Percentiles rank a stretch among this genome's conserved stretches.
phyloP scores from a whole-genome alignment of 2,888 invertebrate species.

The Agonopterix heracliana region DNA sequence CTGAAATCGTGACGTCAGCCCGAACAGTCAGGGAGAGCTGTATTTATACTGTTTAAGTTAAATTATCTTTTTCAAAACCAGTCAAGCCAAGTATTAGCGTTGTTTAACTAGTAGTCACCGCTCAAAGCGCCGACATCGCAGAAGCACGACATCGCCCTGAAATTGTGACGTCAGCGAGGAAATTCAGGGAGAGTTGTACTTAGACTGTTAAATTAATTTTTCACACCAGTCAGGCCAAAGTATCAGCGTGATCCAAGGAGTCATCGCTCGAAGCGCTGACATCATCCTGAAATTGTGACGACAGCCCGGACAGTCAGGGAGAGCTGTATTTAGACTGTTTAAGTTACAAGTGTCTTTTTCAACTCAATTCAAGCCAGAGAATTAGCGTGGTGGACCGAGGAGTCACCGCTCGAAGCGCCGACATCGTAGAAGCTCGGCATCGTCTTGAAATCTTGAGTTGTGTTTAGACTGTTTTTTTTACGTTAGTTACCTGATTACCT shows the following conservation, averaged over 20 bases:
- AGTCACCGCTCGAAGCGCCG: constrained; percentile 70
- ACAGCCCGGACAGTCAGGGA: constrained; percentile 89
- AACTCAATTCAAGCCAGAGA: constrained; percentile 83
- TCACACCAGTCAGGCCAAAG: constrained; percentile 82
- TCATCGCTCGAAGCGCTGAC: constrained; percentile 64
- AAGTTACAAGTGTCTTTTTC: constrained; percentile 16
- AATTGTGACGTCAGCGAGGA: constrained; percentile 86
- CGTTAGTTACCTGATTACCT: too few species aligned
- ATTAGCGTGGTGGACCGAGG: constrained; percentile 81
- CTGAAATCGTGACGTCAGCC: constrained; percentile 87
- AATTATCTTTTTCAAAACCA: constrained; percentile 49
- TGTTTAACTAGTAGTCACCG: constrained; percentile 79
- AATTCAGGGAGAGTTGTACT: constrained; percentile 93
- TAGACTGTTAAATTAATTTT: constrained; percentile 48
- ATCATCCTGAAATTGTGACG: constrained; percentile 86
- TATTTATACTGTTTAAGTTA: constrained; percentile 76
- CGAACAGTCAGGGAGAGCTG: constrained; percentile 91
- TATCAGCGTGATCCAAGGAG: constrained; percentile 80
- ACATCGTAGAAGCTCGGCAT: constrained; percentile 79
- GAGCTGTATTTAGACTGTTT: constrained; percentile 84
- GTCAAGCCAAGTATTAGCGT: constrained; percentile 85
- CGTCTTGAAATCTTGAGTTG: constrained; percentile 89
- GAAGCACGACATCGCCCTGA: constrained; percentile 83
- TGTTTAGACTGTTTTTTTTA: constrained; percentile 80
- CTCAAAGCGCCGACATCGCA: constrained; percentile 70